Base-by-base conservation (phyloP, 1,140 invertebrate species). In the Vanessa atalanta region DNA sequence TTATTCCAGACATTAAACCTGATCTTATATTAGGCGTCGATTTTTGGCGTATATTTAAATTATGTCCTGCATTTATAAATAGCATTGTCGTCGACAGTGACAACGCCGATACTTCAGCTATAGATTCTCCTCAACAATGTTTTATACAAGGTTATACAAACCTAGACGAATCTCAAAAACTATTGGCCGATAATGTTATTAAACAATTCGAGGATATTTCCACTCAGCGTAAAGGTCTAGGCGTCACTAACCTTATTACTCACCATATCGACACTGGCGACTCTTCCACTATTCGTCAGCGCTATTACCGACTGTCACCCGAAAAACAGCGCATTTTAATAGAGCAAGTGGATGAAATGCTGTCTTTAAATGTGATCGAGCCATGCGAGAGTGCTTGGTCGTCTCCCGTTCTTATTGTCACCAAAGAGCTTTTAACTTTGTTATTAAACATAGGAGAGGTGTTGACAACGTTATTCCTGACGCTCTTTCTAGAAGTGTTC, bases 351-450 rank as follows among this genome's bases (percentile, higher is more conserved):
- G 77, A 81, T 63, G 67, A 73, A 65, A 77, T 81, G 72, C 43
- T 81, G 3, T 31, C 70, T 16, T 55, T 68, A 14, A 50, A 77
- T n/a, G 70, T 80, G 4, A 57, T 81, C 2, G 79, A 76, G 50
- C 67, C 61, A 15, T 81, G 73, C n/a, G 76, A 79, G 47, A 83
- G 82, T 51, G 66, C 80, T 0, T 85, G 82, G 83, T 78, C 57
- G 12, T 84, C 82, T n/a, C 82, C 83, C 12, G 77, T 83, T 7
- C 47, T 86, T 6, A 20, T 86, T 14, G 73, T 76, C 11, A 72
- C 23, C 5, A 85, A 87, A 65, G 83, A 87, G 51, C 37, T 48
- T 65, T 6, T 72, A 86, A 16, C 78, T 86, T 68, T 7, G 15
- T 15, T 37, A 3, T 26, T 31, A 43, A 20, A 12, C 43, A 9